These are phyloP conservation scores for Chinchilla lanigera DNA, from an alignment of 2,113 vertebrate genomes.

Conservation along the genomic window DNA sequence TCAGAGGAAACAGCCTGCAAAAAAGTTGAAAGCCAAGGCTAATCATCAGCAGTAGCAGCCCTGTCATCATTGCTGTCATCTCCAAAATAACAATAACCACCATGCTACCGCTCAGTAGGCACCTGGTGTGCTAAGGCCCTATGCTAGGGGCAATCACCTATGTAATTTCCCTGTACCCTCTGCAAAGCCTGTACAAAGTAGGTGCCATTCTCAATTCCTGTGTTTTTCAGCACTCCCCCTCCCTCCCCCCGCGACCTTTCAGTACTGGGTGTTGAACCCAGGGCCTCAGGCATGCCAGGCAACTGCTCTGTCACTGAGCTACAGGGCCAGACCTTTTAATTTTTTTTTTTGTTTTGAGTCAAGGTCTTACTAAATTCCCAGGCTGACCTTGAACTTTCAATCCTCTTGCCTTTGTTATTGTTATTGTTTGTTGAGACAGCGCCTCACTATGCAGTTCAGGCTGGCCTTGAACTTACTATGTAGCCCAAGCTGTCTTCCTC, in stretches of 20 bases:
- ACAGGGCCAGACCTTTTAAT: not conserved
- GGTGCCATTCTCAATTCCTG: not conserved
- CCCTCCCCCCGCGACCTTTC: no score
- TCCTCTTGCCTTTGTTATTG: not conserved
- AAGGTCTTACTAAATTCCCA: not conserved
- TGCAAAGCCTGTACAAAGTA: not conserved
- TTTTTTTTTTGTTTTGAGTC: not conserved
- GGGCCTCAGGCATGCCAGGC: not conserved
- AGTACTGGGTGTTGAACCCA: not conserved
- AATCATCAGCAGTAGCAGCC: not conserved
- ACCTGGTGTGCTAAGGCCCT: not conserved
- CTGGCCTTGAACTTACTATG: not conserved
- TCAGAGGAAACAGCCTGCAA: not conserved
- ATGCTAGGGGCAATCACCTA: not conserved
- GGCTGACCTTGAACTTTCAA: not conserved
- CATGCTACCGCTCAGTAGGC: not conserved
- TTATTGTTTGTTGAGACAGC: not conserved
- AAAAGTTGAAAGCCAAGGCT: slow-evolving; percentile 5
- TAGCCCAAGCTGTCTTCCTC: not conserved
- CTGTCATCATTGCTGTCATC: not conserved
- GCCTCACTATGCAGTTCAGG: not conserved
- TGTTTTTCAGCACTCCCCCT: not conserved
- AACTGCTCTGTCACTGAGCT: not conserved
- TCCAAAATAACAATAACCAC: not conserved
- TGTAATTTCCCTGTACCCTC: not conserved